These are phyloP conservation scores for Prolemur simus DNA, from an alignment of 2,113 vertebrate species.

Conservation along the genomic window DNA sequence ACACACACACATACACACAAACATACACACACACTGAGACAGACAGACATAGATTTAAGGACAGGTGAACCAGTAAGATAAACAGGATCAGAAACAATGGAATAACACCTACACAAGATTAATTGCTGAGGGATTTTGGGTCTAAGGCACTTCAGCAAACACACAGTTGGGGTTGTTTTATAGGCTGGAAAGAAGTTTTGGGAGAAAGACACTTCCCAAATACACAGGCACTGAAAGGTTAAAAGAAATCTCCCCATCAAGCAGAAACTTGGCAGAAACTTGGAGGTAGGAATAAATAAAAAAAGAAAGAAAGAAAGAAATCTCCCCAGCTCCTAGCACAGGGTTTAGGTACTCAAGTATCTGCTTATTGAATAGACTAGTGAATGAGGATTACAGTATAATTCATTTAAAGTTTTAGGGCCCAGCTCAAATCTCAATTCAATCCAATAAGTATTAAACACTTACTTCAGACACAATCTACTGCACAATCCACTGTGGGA, in stretches of 20 bases:
- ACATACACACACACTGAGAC: neutral
- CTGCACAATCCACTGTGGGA: neutral
- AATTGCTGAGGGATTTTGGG: neutral
- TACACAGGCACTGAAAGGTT: neutral
- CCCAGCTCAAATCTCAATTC: neutral
- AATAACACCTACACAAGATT: neutral
- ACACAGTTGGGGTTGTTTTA: neutral
- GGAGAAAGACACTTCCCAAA: neutral
- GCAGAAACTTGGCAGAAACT: too few relatives aligned
- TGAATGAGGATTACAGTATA: neutral
- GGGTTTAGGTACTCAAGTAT: neutral
- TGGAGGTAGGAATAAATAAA: too few relatives aligned
- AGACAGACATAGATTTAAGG: neutral
- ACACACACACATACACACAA: neutral
- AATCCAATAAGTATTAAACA: neutral
- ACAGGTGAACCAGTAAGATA: neutral
- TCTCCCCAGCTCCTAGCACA: neutral
- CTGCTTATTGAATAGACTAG: neutral
- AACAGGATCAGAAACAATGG: neutral
- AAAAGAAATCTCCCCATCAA: neutral
- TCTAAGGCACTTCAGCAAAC: neutral
- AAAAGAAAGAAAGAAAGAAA: conserved; percentile 11
- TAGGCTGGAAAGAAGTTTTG: neutral
- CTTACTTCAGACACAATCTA: neutral
- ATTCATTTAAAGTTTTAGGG: conserved; percentile 36